Percentiles rank a stretch among this genome's conserved stretches.
Conservation (phyloP, 2,888 invertebrate genomes). For the Drosophila nr. medialis region DNA sequence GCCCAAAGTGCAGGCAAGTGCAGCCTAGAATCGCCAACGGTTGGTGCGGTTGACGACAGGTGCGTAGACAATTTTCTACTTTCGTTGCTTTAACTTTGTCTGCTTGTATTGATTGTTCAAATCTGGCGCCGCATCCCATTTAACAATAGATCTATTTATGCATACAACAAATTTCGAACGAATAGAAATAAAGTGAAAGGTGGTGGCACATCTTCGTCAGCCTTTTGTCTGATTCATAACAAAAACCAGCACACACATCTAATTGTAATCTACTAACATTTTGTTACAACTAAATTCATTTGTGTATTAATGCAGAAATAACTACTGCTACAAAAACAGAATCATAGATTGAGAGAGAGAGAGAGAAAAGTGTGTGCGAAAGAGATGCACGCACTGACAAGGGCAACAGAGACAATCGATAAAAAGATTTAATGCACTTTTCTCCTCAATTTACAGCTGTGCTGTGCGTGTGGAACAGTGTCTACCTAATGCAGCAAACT, state of each 20-base stretch:
- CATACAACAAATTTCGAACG: slow-evolving; percentile 51
- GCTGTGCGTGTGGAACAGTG: neutral
- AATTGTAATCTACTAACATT: slow-evolving; percentile 48
- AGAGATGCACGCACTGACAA: slow-evolving; percentile 28
- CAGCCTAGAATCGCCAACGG: slow-evolving; percentile 50
- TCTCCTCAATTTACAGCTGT: slow-evolving; percentile 18
- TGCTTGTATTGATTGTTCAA: slow-evolving; percentile 56
- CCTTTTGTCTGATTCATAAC: slow-evolving; percentile 56
- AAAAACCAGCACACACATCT: slow-evolving; percentile 20
- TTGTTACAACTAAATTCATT: slow-evolving; percentile 30
- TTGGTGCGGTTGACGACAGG: slow-evolving; percentile 44
- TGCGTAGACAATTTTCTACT: slow-evolving; percentile 67
- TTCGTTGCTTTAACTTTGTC: slow-evolving; percentile 63
- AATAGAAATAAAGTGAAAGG: slow-evolving; percentile 74
- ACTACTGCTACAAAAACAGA: slow-evolving; percentile 7
- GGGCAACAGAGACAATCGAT: slow-evolving; percentile 39
- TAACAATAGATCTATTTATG: slow-evolving; percentile 63
- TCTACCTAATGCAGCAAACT: neutral
- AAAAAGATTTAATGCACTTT: slow-evolving; percentile 35
- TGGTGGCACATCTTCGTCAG: slow-evolving; percentile 62
- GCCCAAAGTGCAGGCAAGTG: slow-evolving; percentile 61
- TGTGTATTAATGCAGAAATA: slow-evolving; percentile 11
- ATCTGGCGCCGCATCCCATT: slow-evolving; percentile 41
- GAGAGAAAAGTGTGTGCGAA: slow-evolving; percentile 14
- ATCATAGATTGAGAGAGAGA: slow-evolving; percentile 5